These are phyloP conservation scores for Cebidichthys violaceus DNA, from an alignment of 2,113 vertebrate species.

Conservation along the genomic window DNA sequence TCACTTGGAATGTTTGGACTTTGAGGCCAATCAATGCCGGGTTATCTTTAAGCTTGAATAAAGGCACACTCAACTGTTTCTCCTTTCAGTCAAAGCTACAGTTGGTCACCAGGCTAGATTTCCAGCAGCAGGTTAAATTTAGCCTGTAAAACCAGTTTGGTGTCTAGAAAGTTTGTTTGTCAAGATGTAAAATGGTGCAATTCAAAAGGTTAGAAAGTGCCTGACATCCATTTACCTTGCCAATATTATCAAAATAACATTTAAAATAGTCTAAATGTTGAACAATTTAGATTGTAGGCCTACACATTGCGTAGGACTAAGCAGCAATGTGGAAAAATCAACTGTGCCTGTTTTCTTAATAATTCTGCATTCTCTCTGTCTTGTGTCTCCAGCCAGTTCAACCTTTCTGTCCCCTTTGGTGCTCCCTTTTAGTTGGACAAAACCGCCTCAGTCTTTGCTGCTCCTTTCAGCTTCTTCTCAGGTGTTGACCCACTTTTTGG, in stretches of 20 bases:
- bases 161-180: neutral
- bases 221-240: neutral
- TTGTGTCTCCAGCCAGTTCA: conserved; percentile 3
- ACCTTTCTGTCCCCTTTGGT: neutral
- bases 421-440: conserved; percentile 38
- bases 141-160: conserved; percentile 58
- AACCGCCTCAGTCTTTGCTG: conserved; percentile 37
- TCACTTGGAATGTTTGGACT: conserved; percentile 29
- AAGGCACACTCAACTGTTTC: neutral
- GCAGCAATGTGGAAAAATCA: neutral
- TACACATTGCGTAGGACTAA: neutral
- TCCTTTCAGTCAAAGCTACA: neutral
- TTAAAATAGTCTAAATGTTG: neutral
- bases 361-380: neutral
- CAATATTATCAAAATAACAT: neutral
- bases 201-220: conserved; percentile 2
- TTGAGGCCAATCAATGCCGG: neutral
- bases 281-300: neutral
- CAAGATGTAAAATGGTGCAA: conserved; percentile 13
- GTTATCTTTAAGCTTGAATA: neutral
- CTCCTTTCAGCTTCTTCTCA: conserved; percentile 66
- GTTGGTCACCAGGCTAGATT: neutral
- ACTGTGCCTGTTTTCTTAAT: neutral
- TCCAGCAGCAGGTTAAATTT: conserved; percentile 9
- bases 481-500: conserved; percentile 62